Percentiles rank a stretch among this genome's conserved stretches.
These are phyloP conservation scores for Melozone crissalis DNA, from an alignment of 2,113 vertebrate genomes.

Conservation along the genomic window DNA sequence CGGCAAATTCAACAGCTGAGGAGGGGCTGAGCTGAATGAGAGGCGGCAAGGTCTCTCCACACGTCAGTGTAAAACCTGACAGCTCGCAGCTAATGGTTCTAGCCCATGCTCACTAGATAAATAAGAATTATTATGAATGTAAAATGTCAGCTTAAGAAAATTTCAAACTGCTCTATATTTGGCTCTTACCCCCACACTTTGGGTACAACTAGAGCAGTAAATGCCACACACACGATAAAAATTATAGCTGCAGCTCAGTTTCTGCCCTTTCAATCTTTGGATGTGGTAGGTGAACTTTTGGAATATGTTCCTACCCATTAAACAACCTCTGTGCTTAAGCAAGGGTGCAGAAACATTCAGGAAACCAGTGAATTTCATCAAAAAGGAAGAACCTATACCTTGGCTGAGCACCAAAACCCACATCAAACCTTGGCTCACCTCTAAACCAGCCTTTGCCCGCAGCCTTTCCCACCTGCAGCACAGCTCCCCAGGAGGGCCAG, in stretches of 20 bases:
- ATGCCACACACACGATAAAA: not conserved
- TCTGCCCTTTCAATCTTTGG: not conserved
- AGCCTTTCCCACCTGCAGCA: rapidly evolving
- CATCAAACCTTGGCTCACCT: not conserved
- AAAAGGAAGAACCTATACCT: not conserved
- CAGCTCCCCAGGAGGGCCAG: not conserved
- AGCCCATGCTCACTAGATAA: not conserved
- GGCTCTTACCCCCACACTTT: not conserved
- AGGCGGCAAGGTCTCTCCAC: not conserved
- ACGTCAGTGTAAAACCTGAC: not conserved
- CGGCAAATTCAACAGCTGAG: constrained; percentile 49
- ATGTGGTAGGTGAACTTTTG: not conserved
- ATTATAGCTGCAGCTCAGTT: not conserved
- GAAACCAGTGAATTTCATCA: not conserved
- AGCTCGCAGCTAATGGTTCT: not conserved
- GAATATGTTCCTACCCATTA: not conserved
- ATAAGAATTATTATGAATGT: not conserved
- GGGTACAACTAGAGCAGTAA: not conserved
- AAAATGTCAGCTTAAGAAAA: not conserved
- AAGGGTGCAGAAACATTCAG: not conserved
- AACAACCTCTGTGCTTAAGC: not conserved
- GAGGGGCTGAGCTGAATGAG: not conserved
- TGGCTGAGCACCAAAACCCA: not conserved
- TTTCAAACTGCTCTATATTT: not conserved
- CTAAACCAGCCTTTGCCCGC: not conserved